Evolutionary conservation across 2,797 vertebrate genomes (phyloP).

Genomic region (Notoglanidium macrostoma): DNA sequence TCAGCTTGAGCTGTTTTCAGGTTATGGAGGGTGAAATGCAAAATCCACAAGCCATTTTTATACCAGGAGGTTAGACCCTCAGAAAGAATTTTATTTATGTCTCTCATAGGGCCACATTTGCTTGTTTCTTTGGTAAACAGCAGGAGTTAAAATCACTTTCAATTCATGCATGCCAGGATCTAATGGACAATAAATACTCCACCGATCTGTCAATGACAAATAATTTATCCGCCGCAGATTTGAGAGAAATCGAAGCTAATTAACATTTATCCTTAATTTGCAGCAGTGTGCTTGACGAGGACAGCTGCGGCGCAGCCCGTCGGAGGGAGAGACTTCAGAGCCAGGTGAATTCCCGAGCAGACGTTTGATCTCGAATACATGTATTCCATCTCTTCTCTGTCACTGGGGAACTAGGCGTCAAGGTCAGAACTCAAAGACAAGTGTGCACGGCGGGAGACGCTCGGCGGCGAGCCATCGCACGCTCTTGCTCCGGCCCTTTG

Average conservation of each 20-base stretch:
- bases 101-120: background rate
- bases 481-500: slow-evolving; percentile 56
- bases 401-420: slow-evolving; percentile 71
- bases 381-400: slow-evolving; percentile 75
- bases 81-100: background rate
- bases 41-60: background rate
- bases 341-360: slow-evolving; percentile 63
- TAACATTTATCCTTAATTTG: slow-evolving; percentile 62
- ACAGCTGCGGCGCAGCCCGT: slow-evolving; percentile 40
- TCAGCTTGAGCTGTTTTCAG: background rate
- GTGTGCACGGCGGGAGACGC: slow-evolving; percentile 66
- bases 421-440: slow-evolving; percentile 75
- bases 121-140: slow-evolving; percentile 38
- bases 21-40: background rate
- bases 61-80: background rate
- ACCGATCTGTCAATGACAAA: slow-evolving; percentile 53
- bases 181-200: slow-evolving; percentile 51
- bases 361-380: slow-evolving; percentile 78
- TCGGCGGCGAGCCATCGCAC: slow-evolving; percentile 50
- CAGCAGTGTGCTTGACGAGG: slow-evolving; percentile 49
- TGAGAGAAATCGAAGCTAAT: slow-evolving; percentile 62
- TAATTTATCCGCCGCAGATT: slow-evolving; percentile 50
- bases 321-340: slow-evolving; percentile 57
- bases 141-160: slow-evolving; percentile 30
- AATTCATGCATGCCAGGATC: slow-evolving; percentile 23